Evolutionary conservation across 2,888 invertebrate genomes (phyloP).

Genomic region (Macrophya annulata): DNA sequence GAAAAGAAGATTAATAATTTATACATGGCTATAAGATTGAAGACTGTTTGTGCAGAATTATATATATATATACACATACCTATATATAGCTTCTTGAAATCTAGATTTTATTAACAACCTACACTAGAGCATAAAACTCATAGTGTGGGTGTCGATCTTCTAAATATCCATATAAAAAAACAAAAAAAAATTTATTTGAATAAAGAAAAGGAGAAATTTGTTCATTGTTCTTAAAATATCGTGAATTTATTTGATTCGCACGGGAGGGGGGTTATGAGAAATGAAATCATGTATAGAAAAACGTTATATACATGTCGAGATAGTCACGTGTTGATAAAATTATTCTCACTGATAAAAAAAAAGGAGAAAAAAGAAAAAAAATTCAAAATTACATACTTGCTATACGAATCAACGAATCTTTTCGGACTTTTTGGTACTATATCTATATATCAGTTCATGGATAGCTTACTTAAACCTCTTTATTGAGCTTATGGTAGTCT

Average conservation of each 20-base stretch:
- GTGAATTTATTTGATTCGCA: background rate
- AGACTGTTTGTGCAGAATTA: background rate
- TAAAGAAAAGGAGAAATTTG: background rate
- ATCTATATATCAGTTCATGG: background rate
- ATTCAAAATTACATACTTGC: no score
- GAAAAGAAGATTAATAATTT: no score
- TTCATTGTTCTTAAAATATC: background rate
- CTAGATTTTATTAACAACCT: conserved; percentile 9
- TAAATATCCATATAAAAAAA: background rate
- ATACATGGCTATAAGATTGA: no score
- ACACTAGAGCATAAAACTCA: background rate
- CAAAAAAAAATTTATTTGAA: background rate
- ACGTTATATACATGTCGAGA: background rate
- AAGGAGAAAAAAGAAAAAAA: no score
- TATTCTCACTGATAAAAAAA: background rate
- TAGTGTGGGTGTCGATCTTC: background rate
- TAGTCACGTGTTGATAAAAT: background rate
- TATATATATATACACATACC: background rate
- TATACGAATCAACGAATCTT: background rate
- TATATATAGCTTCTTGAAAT: conserved; percentile 5
- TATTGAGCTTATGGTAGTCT: background rate
- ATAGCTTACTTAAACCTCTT: background rate
- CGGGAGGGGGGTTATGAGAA: background rate
- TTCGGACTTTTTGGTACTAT: background rate
- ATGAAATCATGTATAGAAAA: background rate